Evolutionary conservation across 1,140 invertebrate genomes (phyloP).

Genomic region (Lethrus apterus): DNA sequence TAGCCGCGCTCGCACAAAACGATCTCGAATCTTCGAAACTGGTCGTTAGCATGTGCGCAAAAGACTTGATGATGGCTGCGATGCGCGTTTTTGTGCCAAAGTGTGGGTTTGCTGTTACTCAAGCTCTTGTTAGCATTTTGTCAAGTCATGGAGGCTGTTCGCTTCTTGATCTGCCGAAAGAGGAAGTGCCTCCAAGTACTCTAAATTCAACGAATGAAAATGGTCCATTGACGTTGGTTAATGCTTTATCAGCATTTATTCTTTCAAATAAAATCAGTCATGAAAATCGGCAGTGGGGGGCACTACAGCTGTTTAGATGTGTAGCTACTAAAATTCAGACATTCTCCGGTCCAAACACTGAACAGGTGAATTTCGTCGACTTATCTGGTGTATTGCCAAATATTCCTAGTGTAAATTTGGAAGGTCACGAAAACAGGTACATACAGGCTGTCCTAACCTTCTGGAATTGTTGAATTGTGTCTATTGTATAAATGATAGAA

Average conservation of each 20-base stretch:
- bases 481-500: too few species aligned
- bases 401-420: constrained; percentile 41
- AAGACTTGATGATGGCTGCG: constrained; percentile 47
- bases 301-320: constrained; percentile 47
- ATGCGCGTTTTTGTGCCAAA: constrained; percentile 27
- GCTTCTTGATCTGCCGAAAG: constrained; percentile 39
- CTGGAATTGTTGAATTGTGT: too few species aligned
- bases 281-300: constrained; percentile 53
- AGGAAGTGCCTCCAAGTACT: constrained; percentile 28
- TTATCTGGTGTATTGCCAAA: constrained; percentile 42
- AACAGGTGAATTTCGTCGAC: constrained; percentile 44
- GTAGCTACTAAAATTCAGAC: constrained; percentile 35
- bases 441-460: too few species aligned
- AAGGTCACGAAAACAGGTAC: constrained; percentile 53
- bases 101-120: constrained; percentile 51
- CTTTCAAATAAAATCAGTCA: constrained; percentile 46
- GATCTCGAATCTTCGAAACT: constrained; percentile 49
- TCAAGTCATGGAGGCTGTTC: constrained; percentile 42
- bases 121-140: constrained; percentile 52
- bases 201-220: constrained; percentile 22
- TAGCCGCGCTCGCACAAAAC: constrained; percentile 50
- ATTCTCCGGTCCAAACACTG: constrained; percentile 26
- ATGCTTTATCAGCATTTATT: constrained; percentile 56
- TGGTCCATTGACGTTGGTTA: constrained; percentile 48
- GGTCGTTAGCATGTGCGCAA: constrained; percentile 54